These are phyloP conservation scores for Callyntrura guangdongensis DNA, from an alignment of 2,888 invertebrate species.

Conservation along the genomic window DNA sequence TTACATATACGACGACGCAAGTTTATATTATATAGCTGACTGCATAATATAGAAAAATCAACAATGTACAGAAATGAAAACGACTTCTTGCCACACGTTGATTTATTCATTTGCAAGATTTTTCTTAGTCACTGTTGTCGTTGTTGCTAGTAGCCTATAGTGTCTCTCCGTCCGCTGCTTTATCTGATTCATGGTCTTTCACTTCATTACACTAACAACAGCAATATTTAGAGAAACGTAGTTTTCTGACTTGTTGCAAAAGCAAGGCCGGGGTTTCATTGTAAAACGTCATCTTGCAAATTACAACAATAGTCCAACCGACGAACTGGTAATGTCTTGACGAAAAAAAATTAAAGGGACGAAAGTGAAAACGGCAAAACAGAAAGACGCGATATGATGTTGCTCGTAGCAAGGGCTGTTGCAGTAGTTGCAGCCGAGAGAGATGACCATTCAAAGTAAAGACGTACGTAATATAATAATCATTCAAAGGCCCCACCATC, in stretches of 20 bases:
- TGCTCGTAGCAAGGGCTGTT: neutral
- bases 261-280: conserved; percentile 63
- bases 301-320: neutral
- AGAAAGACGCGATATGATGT: too few species aligned
- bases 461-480: conserved; percentile 11
- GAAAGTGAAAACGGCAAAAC: conserved; percentile 58
- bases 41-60: too few species aligned
- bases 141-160: neutral
- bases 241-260: neutral
- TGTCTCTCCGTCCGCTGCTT: too few species aligned
- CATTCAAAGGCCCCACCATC: neutral
- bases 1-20: conserved; percentile 36
- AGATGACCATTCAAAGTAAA: conserved; percentile 47
- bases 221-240: conserved; percentile 19
- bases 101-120: conserved; percentile 25
- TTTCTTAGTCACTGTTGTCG: neutral
- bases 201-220: conserved; percentile 45
- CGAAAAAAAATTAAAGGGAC: conserved; percentile 26
- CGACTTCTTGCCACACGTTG: conserved; percentile 11
- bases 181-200: conserved; percentile 66
- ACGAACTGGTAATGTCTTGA: neutral
- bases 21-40: neutral
- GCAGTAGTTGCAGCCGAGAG: neutral
- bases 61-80: neutral
- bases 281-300: neutral